Evolutionary conservation across 2,797 vertebrate species (phyloP), one percentile per base, ranked within the genome.

Genomic region (Myotis findleyi): DNA sequence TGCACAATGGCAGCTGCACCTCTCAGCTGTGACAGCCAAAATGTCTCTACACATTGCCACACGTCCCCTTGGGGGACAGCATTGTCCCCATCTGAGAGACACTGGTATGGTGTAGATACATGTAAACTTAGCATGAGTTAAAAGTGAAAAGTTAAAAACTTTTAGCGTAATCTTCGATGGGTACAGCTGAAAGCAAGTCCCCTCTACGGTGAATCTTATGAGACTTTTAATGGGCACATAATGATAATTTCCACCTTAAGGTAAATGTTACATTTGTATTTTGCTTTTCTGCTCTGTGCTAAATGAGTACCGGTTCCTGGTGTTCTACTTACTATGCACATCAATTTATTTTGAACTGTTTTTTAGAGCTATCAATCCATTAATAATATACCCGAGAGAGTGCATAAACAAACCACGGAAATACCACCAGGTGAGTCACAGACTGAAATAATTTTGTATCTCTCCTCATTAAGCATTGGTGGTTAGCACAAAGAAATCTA

Each of bases 361-460:
- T 97, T 97, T 68, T 97, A 99, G 99, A 99, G 99, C 81, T 99
- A 99, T 97, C 97, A 98, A 36, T 98, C 99, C 66, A 99, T 99
- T 97, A 99, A 99, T 69, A 98, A 99, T 95, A 99, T 99, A 71
- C 99, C 99, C 51, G 98, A 97, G 95, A 96, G 99, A 96, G 99
- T 99, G 44, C 98, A 98, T 92, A 99, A 99, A 76, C 99, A 99
- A 97, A 99, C 99, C 8, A 98, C 81, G 96, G 98, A 98, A 49
- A 96, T 99, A 89, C 94, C 99, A 51, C 84, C 98, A 98, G 99
- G 99, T 99, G 97, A 73, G 11, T 79, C 90, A 44, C 21, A 41
- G 16, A 36, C 13, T 21, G 36, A 91, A 55, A 41, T 90, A 0
- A n/a, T 84, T 80, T 75, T 91, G 73, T 82, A 0, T 36, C 25